Percentiles rank a stretch among this genome's conserved stretches.
phyloP scores from a whole-genome alignment of 1,140 invertebrate genomes.

The Xylocopa sonorina region DNA sequence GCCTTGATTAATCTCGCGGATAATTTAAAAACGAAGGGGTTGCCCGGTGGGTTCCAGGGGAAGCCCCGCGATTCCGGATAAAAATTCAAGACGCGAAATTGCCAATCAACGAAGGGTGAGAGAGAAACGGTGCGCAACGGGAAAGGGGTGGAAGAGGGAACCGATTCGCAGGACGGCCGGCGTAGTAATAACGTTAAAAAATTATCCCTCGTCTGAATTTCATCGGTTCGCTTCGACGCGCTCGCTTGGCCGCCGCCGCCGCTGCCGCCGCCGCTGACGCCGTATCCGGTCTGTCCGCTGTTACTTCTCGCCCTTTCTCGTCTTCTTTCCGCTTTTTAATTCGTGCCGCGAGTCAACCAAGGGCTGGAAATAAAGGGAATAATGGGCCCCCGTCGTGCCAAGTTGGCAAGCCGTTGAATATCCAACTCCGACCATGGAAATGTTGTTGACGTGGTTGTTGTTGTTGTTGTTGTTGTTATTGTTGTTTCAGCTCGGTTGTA shows the following conservation, averaged over 20 bases:
- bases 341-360: slow-evolving; percentile 40
- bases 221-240: slow-evolving; percentile 78
- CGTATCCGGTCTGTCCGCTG: slow-evolving; percentile 4
- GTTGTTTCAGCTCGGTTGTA: slow-evolving; percentile 28
- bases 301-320: slow-evolving; percentile 58
- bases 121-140: slow-evolving; percentile 31
- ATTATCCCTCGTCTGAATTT: slow-evolving; percentile 80
- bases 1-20: slow-evolving; percentile 83
- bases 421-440: slow-evolving; percentile 17
- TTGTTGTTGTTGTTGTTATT: no score
- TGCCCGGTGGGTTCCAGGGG: slow-evolving; percentile 62
- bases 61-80: slow-evolving; percentile 73
- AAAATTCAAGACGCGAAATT: slow-evolving; percentile 83
- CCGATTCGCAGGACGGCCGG: slow-evolving; percentile 59
- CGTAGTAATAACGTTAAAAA: slow-evolving; percentile 81
- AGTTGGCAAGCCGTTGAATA: slow-evolving; percentile 39
- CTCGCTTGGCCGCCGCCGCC: slow-evolving; percentile 51
- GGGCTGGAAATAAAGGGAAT: slow-evolving; percentile 47
- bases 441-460: no score
- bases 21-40: slow-evolving; percentile 83
- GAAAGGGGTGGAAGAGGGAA: slow-evolving; percentile 38
- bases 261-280: background rate
- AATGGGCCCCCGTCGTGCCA: no score
- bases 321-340: slow-evolving; percentile 57
- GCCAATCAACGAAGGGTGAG: slow-evolving; percentile 75